phyloP scores from a whole-genome alignment of 2,113 vertebrate species.

The Pantherophis guttatus region DNA sequence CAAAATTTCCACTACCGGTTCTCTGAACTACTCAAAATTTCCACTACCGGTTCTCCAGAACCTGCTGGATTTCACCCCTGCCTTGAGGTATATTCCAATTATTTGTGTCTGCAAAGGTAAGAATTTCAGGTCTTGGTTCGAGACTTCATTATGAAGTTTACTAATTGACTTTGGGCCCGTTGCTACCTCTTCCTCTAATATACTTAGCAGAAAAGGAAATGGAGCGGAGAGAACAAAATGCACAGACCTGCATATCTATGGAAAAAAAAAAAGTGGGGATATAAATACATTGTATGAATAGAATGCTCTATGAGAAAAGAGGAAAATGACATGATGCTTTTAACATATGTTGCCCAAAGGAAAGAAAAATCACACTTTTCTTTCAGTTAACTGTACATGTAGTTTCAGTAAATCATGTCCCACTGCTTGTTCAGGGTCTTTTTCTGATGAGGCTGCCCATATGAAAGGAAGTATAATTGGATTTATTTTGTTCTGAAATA shows the following conservation, averaged over 20 bases:
- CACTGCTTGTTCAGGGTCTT: neutral
- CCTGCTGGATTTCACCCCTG: no score
- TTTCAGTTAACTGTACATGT: neutral
- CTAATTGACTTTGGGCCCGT: neutral
- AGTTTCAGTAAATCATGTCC: neutral
- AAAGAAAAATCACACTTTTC: neutral
- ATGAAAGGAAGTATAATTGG: neutral
- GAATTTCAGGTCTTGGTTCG: neutral
- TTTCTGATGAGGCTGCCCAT: neutral
- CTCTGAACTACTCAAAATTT: no score
- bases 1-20: no score
- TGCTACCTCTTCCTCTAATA: neutral
- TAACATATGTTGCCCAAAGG: neutral
- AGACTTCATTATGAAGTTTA: neutral
- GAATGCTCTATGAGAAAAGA: neutral
- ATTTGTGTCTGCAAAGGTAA: neutral
- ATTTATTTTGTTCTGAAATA: conserved; percentile 4
- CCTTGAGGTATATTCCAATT: neutral
- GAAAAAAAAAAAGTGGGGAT: neutral
- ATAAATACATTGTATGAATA: neutral
- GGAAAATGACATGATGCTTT: neutral
- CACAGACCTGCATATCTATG: no score
- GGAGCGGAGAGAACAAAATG: neutral
- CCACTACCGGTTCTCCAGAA: no score
- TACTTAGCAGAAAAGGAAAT: neutral